These are phyloP conservation scores for Forbesichthys agassizii DNA, from an alignment of 2,113 vertebrate species.

Conservation along the genomic window DNA sequence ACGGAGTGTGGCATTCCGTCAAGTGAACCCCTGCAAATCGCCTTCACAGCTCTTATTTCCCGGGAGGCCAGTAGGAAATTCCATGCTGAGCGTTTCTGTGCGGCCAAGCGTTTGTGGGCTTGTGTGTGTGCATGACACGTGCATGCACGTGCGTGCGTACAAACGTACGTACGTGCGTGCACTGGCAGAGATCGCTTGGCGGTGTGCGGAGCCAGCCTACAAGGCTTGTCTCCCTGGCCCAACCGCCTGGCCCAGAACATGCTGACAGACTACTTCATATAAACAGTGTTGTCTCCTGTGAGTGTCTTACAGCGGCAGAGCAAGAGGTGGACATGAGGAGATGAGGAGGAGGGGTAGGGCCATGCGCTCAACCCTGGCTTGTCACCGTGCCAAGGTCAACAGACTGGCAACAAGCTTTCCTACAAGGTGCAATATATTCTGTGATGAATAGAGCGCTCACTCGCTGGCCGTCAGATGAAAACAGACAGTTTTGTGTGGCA, in stretches of 20 bases:
- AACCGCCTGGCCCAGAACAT: constrained; percentile 54
- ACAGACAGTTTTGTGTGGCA: constrained; percentile 22
- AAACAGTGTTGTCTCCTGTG: constrained; percentile 24
- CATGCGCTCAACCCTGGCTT: constrained; percentile 54
- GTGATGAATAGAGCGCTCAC: constrained; percentile 19
- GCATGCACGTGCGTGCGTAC: not conserved
- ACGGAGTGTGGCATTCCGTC: constrained; percentile 29
- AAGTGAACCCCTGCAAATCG: constrained; percentile 47
- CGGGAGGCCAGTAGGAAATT: constrained; percentile 67
- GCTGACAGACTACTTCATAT: constrained; percentile 51
- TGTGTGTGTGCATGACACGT: not conserved
- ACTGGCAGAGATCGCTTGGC: constrained; percentile 32
- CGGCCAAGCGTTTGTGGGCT: constrained; percentile 23
- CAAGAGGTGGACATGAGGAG: constrained; percentile 26
- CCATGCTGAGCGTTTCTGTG: constrained; percentile 60
- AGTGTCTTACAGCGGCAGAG: constrained; percentile 61
- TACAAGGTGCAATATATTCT: not conserved
- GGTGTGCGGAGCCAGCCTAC: constrained; percentile 34
- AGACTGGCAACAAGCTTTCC: constrained; percentile 25
- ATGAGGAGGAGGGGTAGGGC: constrained; percentile 35
- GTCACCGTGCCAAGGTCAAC: constrained; percentile 61
- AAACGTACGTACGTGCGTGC: not conserved
- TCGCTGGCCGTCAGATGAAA: constrained; percentile 2
- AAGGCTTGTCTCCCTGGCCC: constrained; percentile 51
- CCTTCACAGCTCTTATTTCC: constrained; percentile 44